These are phyloP conservation scores for Macaria liturata DNA, from an alignment of 2,888 invertebrate species.

Conservation along the genomic window DNA sequence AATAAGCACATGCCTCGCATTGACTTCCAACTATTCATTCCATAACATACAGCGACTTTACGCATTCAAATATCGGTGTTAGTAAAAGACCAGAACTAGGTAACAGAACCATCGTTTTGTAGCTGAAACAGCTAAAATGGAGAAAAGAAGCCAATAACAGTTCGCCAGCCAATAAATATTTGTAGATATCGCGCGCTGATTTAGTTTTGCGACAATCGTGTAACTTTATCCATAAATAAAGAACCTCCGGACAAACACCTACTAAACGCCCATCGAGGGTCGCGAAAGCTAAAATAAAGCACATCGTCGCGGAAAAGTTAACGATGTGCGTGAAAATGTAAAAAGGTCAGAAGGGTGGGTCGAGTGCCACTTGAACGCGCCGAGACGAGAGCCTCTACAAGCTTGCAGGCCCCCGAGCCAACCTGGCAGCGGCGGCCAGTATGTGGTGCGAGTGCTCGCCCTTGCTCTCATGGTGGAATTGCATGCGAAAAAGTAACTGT, in stretches of 20 bases:
- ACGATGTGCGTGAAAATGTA: constrained; percentile 36
- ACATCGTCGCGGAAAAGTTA: constrained; percentile 30
- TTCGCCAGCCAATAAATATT: constrained; percentile 5
- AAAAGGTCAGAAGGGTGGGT: constrained; percentile 33
- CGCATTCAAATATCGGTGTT: too few relatives aligned
- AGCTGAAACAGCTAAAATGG: neutral
- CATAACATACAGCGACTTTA: too few relatives aligned
- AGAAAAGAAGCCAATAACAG: constrained; percentile 10
- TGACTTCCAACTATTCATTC: too few relatives aligned
- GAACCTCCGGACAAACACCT: constrained; percentile 9
- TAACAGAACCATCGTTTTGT: neutral
- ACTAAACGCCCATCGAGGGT: constrained; percentile 11
- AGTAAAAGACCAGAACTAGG: too few relatives aligned
- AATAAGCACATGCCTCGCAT: too few relatives aligned
- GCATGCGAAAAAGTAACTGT: too few relatives aligned
- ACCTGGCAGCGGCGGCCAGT: neutral
- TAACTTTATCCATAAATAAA: constrained; percentile 14
- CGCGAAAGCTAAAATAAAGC: constrained; percentile 24
- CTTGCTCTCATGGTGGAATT: too few relatives aligned
- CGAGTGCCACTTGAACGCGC: constrained; percentile 3
- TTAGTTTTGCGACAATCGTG: constrained; percentile 3
- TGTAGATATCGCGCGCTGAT: neutral
- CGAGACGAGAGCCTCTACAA: too few relatives aligned
- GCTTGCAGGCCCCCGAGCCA: neutral
- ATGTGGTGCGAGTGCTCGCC: neutral